These are phyloP conservation scores for Tylochromis polylepis DNA, from an alignment of 2,113 vertebrate genomes.

Conservation along the genomic window DNA sequence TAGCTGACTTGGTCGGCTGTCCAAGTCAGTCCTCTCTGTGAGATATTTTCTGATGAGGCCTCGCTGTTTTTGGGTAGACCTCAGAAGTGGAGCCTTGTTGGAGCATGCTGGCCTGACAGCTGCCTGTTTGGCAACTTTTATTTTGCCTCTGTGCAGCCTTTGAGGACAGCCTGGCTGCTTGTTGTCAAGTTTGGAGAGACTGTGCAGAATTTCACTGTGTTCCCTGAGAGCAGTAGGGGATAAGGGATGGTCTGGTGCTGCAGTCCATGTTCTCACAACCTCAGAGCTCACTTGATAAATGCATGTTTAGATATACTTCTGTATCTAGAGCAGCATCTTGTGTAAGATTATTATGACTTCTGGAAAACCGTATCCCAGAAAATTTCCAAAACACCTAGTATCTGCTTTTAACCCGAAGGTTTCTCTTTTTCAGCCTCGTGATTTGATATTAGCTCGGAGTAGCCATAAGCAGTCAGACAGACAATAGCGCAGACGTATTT, in stretches of 20 bases:
- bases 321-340: not conserved
- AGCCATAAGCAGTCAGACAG: not conserved
- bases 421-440: not conserved
- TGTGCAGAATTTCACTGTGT: not conserved
- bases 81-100: not conserved
- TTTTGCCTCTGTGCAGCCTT: not conserved
- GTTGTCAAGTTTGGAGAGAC: not conserved
- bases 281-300: rapidly evolving
- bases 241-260: rapidly evolving
- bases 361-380: not conserved
- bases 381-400: not conserved
- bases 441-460: not conserved
- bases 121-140: not conserved
- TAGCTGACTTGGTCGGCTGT: too few species aligned
- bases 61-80: not conserved
- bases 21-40: not conserved
- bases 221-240: not conserved
- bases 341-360: not conserved
- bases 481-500: not conserved
- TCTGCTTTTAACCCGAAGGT: not conserved
- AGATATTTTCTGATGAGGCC: not conserved
- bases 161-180: not conserved
- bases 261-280: rapidly evolving
- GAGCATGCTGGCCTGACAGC: not conserved
- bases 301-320: not conserved